Conservation (phyloP, 2,888 invertebrate genomes). For the Conus canariensis region DNA sequence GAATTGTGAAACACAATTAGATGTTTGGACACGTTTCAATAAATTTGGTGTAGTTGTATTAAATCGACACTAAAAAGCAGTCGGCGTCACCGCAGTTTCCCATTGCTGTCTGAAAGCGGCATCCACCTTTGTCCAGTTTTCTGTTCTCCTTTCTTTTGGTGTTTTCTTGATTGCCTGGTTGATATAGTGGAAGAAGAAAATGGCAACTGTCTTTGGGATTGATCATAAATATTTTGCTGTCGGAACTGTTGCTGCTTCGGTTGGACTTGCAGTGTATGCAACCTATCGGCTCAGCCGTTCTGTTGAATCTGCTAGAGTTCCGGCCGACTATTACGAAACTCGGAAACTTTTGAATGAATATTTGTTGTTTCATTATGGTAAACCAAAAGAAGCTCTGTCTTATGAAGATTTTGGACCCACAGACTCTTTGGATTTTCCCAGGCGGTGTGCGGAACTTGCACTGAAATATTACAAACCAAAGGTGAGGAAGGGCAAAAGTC, state of each 20-base stretch:
- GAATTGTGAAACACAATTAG: too few species aligned
- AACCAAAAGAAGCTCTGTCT: constrained; percentile 63
- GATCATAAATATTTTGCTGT: constrained; percentile 65
- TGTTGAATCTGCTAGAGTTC: not conserved
- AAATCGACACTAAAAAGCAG: too few species aligned
- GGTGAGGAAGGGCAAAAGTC: constrained; percentile 47
- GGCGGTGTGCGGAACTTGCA: constrained; percentile 75
- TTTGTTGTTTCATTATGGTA: constrained; percentile 74
- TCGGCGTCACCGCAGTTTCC: too few species aligned
- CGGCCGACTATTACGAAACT: constrained; percentile 65
- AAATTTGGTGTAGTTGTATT: too few species aligned
- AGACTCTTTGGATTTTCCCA: constrained; percentile 73
- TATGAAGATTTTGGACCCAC: constrained; percentile 72
- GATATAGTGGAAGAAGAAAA: constrained; percentile 34
- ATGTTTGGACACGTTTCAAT: too few species aligned
- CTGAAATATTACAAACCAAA: constrained; percentile 64
- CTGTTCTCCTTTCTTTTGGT: too few species aligned
- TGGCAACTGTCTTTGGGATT: constrained; percentile 62
- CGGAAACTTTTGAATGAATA: constrained; percentile 73
- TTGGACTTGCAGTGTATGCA: constrained; percentile 65
- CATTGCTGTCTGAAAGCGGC: too few species aligned
- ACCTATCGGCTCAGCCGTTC: constrained; percentile 56
- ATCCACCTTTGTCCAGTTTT: too few species aligned
- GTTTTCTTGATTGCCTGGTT: not conserved
- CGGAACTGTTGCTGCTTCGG: constrained; percentile 59